Base-by-base conservation (phyloP, 2,113 vertebrate genomes). In the Malurus cyaneus region DNA sequence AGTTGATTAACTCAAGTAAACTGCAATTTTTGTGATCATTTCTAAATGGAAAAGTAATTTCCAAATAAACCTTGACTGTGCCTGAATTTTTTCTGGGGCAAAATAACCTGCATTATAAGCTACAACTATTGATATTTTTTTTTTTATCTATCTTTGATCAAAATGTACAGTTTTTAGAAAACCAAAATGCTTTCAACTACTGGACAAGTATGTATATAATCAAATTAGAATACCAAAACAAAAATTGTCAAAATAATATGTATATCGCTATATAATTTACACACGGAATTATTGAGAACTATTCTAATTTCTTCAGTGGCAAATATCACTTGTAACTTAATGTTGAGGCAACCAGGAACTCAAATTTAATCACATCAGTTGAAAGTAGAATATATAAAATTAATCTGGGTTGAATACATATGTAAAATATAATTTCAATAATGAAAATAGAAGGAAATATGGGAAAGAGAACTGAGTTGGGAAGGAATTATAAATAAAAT, bases 171-270 rank as follows among this genome's bases (percentile, higher is more conserved):
- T 3, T 65, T 82, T 88, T 26, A 54, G 21, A 67, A 92, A 57
- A 25, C 0, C 1, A 59, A 59, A 71, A 66, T 39, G 1, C 3
- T 83, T 87, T 54, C 18, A 66, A 36, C 9, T 57, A 12, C 8
- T 5, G 65, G 36, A 59, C 47, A 71, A 49, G 49, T 65, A 53
- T 19, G 17, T 4, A 29, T n/a, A 57, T 18, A 25, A 56, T 6
- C 4, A 71, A 73, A 53, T 49, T 24, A 62, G 1, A 12, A 28
- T 49, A n/a, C 2, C 0, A 42, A 91, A 57, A 0, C 2, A 61
- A 39, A 70, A 54, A 2, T 5, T 34, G 2, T 47, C 16, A 70
- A 20, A 61, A 52, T 32, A 61, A 19, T 57, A 32, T 25, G 0
- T 14, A 24, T 54, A 54, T 41, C 1, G 44, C 62, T 47, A 44